A percentile compares a stretch with the other conserved stretches of the same genome.
Conservation (phyloP, 2,888 invertebrate genomes). For the Agonopterix heracliana region DNA sequence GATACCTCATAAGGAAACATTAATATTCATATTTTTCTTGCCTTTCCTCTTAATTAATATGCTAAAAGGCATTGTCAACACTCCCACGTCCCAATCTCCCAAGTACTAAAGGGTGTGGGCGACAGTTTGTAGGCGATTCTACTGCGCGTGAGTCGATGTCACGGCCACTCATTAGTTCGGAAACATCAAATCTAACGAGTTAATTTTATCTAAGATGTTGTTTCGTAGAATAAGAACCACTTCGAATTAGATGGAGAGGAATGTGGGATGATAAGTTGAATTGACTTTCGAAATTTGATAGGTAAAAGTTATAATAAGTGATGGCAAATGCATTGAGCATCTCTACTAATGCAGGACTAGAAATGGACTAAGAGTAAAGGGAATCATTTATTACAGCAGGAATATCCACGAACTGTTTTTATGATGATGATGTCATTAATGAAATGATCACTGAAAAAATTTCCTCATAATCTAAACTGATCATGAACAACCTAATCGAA, state of each 20-base stretch:
- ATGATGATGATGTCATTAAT: too few relatives aligned
- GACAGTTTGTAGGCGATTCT: constrained; percentile 44
- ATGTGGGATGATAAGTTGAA: neutral
- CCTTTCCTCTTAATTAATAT: constrained; percentile 73
- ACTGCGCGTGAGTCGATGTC: constrained; percentile 53
- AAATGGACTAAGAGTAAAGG: too few relatives aligned
- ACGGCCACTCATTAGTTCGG: constrained; percentile 50
- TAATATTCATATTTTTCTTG: constrained; percentile 60
- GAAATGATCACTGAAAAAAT: too few relatives aligned
- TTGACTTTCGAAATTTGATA: too few relatives aligned
- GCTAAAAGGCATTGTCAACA: constrained; percentile 69
- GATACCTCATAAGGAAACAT: constrained; percentile 35
- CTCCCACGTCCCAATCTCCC: constrained; percentile 51
- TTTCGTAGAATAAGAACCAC: neutral
- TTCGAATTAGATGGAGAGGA: neutral
- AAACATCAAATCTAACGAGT: constrained; percentile 14
- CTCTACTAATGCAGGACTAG: too few relatives aligned
- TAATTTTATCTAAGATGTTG: constrained; percentile 5
- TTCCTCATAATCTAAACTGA: too few relatives aligned
- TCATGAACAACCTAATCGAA: too few relatives aligned
- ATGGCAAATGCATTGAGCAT: too few relatives aligned
- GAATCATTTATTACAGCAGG: too few relatives aligned
- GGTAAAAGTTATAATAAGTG: too few relatives aligned
- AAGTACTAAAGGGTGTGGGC: constrained; percentile 42
- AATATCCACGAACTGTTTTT: too few relatives aligned